These are phyloP conservation scores for Idaea straminata DNA, from an alignment of 2,888 invertebrate species.

Conservation along the genomic window DNA sequence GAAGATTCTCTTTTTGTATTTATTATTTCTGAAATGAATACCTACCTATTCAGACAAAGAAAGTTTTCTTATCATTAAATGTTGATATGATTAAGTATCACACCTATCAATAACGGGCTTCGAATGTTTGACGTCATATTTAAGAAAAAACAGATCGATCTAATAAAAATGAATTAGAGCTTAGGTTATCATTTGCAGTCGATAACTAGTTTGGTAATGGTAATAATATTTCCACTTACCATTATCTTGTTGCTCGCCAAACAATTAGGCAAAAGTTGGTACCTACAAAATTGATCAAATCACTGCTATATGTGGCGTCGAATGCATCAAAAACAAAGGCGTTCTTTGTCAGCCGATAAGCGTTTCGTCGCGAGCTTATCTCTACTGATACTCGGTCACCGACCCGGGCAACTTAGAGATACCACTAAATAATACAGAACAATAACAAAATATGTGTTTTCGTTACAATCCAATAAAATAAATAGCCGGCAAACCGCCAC, in stretches of 20 bases:
- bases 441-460: conserved; percentile 18
- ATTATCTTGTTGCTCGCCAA: background rate
- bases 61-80: background rate
- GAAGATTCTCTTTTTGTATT: background rate
- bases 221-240: background rate
- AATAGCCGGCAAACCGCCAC: background rate
- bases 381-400: conserved; percentile 67
- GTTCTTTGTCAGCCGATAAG: conserved; percentile 71
- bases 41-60: background rate
- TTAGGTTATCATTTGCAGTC: background rate
- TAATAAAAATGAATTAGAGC: background rate
- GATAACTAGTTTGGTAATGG: background rate
- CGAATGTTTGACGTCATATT: background rate
- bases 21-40: background rate
- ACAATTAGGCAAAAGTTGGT: background rate
- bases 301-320: conserved; percentile 50
- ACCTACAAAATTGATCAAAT: conserved; percentile 52
- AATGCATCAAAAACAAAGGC: conserved; percentile 71
- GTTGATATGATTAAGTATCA: background rate
- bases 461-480: background rate
- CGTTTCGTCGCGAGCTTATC: conserved; percentile 68
- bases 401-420: conserved; percentile 47
- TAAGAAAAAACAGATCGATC: background rate
- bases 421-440: conserved; percentile 19
- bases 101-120: background rate